These are phyloP conservation scores for Trichonephila clavata DNA, from an alignment of 1,140 invertebrate species.

Conservation along the genomic window DNA sequence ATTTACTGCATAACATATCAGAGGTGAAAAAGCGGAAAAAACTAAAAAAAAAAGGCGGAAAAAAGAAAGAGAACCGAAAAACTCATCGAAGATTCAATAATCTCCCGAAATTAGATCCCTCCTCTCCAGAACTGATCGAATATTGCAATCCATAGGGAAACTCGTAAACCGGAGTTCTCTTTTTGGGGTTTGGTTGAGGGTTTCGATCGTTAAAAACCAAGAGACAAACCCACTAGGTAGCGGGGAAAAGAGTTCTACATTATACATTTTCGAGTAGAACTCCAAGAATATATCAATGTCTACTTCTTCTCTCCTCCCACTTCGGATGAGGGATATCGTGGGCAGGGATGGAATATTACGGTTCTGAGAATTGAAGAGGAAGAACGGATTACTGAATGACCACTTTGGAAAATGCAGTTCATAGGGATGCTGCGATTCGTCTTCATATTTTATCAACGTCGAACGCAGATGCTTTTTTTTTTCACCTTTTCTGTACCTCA, in stretches of 20 bases:
- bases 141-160: constrained; percentile 54
- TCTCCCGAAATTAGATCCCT: constrained; percentile 12
- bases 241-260: constrained; percentile 51
- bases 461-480: background rate
- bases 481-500: background rate
- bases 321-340: background rate
- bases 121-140: constrained; percentile 38
- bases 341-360: background rate
- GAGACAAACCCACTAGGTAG: background rate
- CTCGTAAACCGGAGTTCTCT: constrained; percentile 11
- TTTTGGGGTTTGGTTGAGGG: background rate
- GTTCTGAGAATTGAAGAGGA: constrained; percentile 31
- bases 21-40: background rate
- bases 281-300: constrained; percentile 58
- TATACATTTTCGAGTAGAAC: constrained; percentile 60
- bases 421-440: background rate
- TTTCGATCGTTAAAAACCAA: constrained; percentile 49
- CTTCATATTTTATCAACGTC: background rate
- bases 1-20: constrained; percentile 20
- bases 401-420: constrained; percentile 50
- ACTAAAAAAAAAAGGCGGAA: background rate
- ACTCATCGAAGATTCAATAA: constrained; percentile 29
- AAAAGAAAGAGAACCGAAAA: background rate
- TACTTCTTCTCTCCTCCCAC: background rate
- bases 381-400: constrained; percentile 53